Evolutionary conservation across 2,888 invertebrate genomes (phyloP), one percentile per base, ranked within the genome.

Genomic region (Ditula angustiorana): DNA sequence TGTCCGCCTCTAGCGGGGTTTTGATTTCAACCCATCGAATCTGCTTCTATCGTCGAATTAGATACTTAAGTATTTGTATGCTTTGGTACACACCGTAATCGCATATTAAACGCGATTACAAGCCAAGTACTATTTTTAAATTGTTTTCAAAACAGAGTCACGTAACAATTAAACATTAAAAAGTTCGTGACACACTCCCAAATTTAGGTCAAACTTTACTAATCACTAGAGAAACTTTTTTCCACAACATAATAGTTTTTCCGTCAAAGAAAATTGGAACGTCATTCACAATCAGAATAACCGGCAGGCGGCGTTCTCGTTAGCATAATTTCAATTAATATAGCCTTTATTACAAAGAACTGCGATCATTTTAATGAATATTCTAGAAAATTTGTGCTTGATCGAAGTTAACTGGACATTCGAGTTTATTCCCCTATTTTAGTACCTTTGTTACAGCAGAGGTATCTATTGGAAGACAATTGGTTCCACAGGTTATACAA

Each of bases 321-420:
- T 88, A 81, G 79, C 87, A 87, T 87, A 87, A 86, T 86, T 88
- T 78, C 82, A 86, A 87, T 88, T 87, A 86, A 84, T 83, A 81
- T 75, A 78, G 75, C 77, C 78, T 50, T 79, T 79, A 83, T 76
- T 72, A 79, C 74, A 76, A 80, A 78, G 79, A 80, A 82, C 79
- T 79, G 82, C 77, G 13, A 19, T 26, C 7, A 13, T 52, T 52
- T 11, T 16, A 35, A 13, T 41, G 30, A 50, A 57, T 57, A 57
- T 50, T 63, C 57, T 63, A 44, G 44, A 37, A 50, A 33, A 41
- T 41, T 1, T 10, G 47, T 5, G 11, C 30, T 58, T 13, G n/a
- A 5, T 5, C 19, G 28, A 30, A n/a, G n/a, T 19, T 11, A n/a
- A 50, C 16, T 19, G 5, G 10, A 7, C n/a, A 35, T 21, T 13